Evolutionary conservation across 2,113 vertebrate species (phyloP), one percentile per base, ranked within the genome.

Genomic region (Sinocyclocheilus maitianheensis): DNA sequence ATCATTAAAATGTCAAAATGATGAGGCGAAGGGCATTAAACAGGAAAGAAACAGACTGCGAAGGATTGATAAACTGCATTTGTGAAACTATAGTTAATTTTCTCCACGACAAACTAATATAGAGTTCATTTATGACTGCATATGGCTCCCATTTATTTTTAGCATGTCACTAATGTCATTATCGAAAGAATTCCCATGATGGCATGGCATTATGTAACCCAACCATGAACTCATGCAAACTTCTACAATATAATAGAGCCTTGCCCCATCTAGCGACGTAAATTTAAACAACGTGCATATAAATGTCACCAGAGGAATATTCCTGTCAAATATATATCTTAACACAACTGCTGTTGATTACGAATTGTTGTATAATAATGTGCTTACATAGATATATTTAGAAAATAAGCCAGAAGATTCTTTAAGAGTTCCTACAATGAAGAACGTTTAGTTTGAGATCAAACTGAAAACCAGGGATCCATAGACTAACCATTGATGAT

Each of bases 131-230:
- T 34, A 34, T 24, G 60, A 24, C 12, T 26, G 37, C 16, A 65
- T 3, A 34, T 55, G 24, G 63, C 55, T 80, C 2, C 58, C 16
- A 58, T 80, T 6, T 80, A 80, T 43, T 72, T 55, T 53, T 10
- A 37, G 24, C 14, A 55, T 55, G 63, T 83, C 53, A 46, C 60
- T 72, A 18, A 65, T 86, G 13, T 62, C 55, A 65, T 74, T 26
- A 43, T 53, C 26, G 7, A 24, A 34, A 43, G 60, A 37, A 82
- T 72, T 72, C 76, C 63, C 26, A 46, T 77, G 20, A 14, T 63
- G 55, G 67, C 37, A 76, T 88, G 55, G 67, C 37, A 76, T 88
- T 84, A 86, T 81, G 76, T 71, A 89, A 86, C 24, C 12, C 22
- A 26, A 16, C 13, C 62, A 67, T 58, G 46, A 81, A 22, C 77